These are phyloP conservation scores for Thalpophila matura DNA, from an alignment of 2,888 invertebrate species.

Conservation along the genomic window DNA sequence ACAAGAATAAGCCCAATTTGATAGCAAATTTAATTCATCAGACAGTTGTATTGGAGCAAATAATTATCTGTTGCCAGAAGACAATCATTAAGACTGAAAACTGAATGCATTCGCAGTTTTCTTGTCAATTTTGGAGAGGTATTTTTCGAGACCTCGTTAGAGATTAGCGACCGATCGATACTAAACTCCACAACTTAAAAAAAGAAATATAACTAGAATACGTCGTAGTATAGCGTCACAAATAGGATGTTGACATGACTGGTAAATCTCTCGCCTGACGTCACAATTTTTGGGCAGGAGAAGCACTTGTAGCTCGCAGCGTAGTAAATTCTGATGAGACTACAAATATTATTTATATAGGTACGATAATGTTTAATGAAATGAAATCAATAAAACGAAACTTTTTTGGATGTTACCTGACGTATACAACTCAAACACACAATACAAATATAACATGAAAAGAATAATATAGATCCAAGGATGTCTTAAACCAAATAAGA, in stretches of 20 bases:
- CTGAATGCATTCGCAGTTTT: background rate
- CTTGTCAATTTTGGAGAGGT: background rate
- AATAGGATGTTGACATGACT: constrained; percentile 20
- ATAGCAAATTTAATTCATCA: too few relatives aligned
- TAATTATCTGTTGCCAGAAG: too few relatives aligned
- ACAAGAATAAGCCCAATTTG: too few relatives aligned
- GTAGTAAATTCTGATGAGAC: constrained; percentile 24
- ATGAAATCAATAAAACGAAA: constrained; percentile 2
- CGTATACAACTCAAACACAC: background rate
- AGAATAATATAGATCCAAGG: constrained; percentile 23
- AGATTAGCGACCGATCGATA: background rate
- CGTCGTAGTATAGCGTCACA: background rate
- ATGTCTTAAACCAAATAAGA: constrained; percentile 40
- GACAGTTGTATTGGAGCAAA: too few relatives aligned
- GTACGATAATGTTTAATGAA: constrained; percentile 1
- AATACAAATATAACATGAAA: constrained; percentile 18
- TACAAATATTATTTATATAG: constrained; percentile 11
- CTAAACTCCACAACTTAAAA: constrained; percentile 10
- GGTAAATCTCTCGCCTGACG: constrained; percentile 1
- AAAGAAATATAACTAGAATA: background rate
- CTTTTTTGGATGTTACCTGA: constrained; percentile 6
- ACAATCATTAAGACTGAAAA: too few relatives aligned
- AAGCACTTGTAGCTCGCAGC: constrained; percentile 10
- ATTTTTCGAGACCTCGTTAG: background rate
- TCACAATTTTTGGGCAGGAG: constrained; percentile 7